A percentile compares a stretch with the other conserved stretches of the same genome.
Evolutionary conservation across 2,888 invertebrate species (phyloP).

Genomic region (Agrotis exclamationis): DNA sequence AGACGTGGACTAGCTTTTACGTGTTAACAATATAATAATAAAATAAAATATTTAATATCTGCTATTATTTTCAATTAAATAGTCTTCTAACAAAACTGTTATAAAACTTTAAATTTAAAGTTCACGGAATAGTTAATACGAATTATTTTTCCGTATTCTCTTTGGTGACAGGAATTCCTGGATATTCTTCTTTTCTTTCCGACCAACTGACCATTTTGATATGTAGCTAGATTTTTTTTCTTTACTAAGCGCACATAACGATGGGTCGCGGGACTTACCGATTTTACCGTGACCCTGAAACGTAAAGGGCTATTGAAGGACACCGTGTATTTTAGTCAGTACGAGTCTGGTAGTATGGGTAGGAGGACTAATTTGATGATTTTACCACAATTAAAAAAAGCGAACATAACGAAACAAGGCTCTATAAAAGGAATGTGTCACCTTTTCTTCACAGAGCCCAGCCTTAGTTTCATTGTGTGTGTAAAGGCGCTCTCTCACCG

Average conservation of each 20-base stretch:
- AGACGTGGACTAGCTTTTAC: neutral
- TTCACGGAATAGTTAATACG: neutral
- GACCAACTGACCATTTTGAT: neutral
- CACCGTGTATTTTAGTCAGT: too few species aligned
- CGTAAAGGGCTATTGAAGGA: too few species aligned
- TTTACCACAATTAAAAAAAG: too few species aligned
- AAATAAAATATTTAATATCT: neutral
- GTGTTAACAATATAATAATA: neutral
- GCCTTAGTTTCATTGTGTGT: neutral
- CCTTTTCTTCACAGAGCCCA: neutral
- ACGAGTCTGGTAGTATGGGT: too few species aligned
- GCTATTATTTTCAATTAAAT: neutral
- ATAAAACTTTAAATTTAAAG: neutral
- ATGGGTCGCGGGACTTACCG: too few species aligned
- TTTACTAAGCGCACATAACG: too few species aligned
- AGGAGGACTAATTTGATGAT: too few species aligned
- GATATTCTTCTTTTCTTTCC: neutral
- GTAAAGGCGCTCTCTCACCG: too few species aligned
- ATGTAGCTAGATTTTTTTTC: too few species aligned
- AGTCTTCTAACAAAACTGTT: neutral
- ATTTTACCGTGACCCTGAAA: too few species aligned
- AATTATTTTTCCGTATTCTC: neutral
- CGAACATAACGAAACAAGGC: too few species aligned
- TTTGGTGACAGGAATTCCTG: neutral
- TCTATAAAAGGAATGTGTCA: neutral